These are phyloP conservation scores for Lochmaea capreae DNA, from an alignment of 2,888 invertebrate species.

Conservation along the genomic window DNA sequence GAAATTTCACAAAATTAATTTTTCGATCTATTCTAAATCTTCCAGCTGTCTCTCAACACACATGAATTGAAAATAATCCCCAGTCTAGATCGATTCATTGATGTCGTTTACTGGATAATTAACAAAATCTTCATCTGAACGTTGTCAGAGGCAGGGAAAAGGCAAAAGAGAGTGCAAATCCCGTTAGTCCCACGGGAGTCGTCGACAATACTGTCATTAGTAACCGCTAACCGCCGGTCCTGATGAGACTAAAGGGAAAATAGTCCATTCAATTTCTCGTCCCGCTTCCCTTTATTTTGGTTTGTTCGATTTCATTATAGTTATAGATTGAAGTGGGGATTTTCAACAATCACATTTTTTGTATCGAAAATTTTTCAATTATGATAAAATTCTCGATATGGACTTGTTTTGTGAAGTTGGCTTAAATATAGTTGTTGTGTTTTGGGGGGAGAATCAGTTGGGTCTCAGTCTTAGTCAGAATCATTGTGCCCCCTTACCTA, in stretches of 20 bases:
- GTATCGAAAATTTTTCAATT: no score
- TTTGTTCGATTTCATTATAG: constrained; percentile 25
- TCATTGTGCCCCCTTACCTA: no score
- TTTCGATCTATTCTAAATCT: no score
- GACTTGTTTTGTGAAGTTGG: no score
- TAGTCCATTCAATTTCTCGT: constrained; percentile 44
- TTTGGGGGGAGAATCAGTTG: no score
- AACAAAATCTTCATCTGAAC: constrained; percentile 29
- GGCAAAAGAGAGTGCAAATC: constrained; percentile 32
- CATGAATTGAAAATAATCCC: not conserved
- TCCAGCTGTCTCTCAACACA: no score
- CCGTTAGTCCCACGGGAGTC: constrained; percentile 40
- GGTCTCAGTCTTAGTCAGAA: no score
- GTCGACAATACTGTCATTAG: constrained; percentile 52
- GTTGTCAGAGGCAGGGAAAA: constrained; percentile 21
- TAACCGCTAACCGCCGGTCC: constrained; percentile 46
- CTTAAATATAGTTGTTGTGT: no score
- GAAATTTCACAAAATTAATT: no score
- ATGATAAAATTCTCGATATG: no score
- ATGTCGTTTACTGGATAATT: constrained; percentile 25
- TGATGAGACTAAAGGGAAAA: constrained; percentile 45
- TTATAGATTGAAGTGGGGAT: not conserved
- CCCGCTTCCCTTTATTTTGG: constrained; percentile 30
- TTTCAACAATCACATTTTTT: no score
- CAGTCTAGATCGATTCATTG: constrained; percentile 3